Evolutionary conservation across 2,888 invertebrate genomes (phyloP), one percentile per base, ranked within the genome.

Genomic region (Bombyx huttoni): DNA sequence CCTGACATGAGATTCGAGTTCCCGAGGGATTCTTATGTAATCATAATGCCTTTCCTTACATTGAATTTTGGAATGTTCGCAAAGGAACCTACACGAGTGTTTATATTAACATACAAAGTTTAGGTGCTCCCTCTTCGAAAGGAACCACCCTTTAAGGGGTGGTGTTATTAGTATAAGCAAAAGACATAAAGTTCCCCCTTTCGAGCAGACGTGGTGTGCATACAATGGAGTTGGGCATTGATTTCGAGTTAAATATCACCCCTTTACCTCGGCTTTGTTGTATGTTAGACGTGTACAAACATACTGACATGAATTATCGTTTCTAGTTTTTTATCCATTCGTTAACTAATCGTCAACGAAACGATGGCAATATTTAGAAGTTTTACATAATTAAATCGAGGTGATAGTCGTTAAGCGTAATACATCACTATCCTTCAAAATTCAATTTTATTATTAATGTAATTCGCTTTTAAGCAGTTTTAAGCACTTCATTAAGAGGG

Each of bases 81-180:
- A 69, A 65, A 65, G 71, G 72, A 74, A 73, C 78, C 78, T 78
- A 83, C 81, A 82, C 63, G 76, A 79, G 80, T 82, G 80, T 81
- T 83, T 82, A 75, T 81, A 83, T 81, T 84, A 81, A 79, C 81
- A 82, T 81, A 81, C 80, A 75, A 81, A 82, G 76, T 82, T 81
- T 74, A 70, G 78, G 70, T 73, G 74, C 74, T 70, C 73, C 71
- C 75, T 62, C 69, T 70, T 68, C 60, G 68, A 67, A 75, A 80
- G 76, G 76, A 71, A 76, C 76, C 81, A 78, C 83, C 85, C 83
- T 76, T 74, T 68, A 64, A 72, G 76, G 71, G 82, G 81, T 78
- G 78, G 78, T 75, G 78, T 82, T 84, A 84, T 84, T 83, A 84
- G 84, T 83, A 81, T 80, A 80, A 81, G 81, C 80, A 82, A 77